phyloP scores from a whole-genome alignment of 1,140 invertebrate species.

The Tetranychus urticae region DNA sequence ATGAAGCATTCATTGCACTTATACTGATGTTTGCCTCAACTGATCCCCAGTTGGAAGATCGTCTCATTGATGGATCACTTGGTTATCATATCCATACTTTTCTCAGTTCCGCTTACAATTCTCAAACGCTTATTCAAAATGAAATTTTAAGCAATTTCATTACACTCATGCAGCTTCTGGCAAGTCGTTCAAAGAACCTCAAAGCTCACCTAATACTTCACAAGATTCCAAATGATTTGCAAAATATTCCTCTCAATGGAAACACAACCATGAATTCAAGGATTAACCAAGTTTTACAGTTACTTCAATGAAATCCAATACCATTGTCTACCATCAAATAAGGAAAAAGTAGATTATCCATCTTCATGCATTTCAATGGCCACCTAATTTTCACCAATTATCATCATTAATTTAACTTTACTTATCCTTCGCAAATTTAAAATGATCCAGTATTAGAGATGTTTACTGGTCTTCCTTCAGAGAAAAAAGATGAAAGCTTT shows the following conservation, averaged over 20 bases:
- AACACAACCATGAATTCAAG: neutral
- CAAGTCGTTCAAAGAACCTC: neutral
- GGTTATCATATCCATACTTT: neutral
- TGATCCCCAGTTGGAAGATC: neutral
- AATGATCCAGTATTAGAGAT: too few relatives aligned
- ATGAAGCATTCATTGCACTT: conserved; percentile 38
- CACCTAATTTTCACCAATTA: too few relatives aligned
- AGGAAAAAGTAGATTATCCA: too few relatives aligned
- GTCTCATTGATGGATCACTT: neutral
- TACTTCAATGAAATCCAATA: too few relatives aligned
- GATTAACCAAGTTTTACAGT: neutral
- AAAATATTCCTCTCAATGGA: neutral
- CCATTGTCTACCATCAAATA: too few relatives aligned
- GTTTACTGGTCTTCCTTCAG: too few relatives aligned
- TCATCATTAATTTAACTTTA: too few relatives aligned
- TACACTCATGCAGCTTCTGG: neutral
- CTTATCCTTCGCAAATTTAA: too few relatives aligned
- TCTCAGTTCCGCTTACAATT: neutral
- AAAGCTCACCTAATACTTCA: neutral
- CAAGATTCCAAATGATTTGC: neutral
- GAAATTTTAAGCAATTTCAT: neutral
- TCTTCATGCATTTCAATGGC: too few relatives aligned
- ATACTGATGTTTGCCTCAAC: conserved; percentile 16
- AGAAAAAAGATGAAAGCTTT: too few relatives aligned
- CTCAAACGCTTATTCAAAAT: neutral